Evolutionary conservation across 2,113 vertebrate species (phyloP), one percentile per base, ranked within the genome.

Genomic region (Solea senegalensis): DNA sequence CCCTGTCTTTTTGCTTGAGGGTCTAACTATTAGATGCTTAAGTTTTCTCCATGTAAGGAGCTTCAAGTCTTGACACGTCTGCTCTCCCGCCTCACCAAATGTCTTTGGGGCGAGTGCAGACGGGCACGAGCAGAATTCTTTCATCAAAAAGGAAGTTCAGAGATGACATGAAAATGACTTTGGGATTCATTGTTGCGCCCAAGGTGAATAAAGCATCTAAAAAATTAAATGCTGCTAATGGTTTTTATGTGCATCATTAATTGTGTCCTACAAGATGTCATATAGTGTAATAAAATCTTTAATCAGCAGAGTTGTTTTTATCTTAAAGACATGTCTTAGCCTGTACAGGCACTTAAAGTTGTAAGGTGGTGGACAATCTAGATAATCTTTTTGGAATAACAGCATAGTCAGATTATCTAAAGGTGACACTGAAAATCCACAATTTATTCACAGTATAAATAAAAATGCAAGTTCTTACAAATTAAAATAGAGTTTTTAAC

Each of bases 11-110:
- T 55, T 3, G 0, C 4, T 15, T 10, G 11, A 9, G 7, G 45
- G 26, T 10, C 1, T 9, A 50, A 53, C 1, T 5, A 10, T 13
- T 3, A 0, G 59, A 48, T 56, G 27, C 61, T 55, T 2, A 1
- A 4, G 41, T 21, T 10, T 7, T n/a, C 15, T 2, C 1, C 21
- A n/a, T 3, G 0, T 63, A 1, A 3, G 44, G 0, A 40, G 4
- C n/a, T 27, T 72, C 73, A 51, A 46, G 84, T 78, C 57, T 6
- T 15, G 48, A 82, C 80, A 71, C 43, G 81, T 63, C 4, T 6
- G 9, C 6, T 11, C 50, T 52, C 7, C 26, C 49, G 28, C 0
- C 0, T 10, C 3, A 3, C 0, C 3, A 13, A 51, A 65, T 16
- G 9, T 46, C 39, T 56, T 12, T 72, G 2, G 2, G 27, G 8